Conservation (phyloP, 2,113 vertebrate genomes). For the Circaetus cinerascens region DNA sequence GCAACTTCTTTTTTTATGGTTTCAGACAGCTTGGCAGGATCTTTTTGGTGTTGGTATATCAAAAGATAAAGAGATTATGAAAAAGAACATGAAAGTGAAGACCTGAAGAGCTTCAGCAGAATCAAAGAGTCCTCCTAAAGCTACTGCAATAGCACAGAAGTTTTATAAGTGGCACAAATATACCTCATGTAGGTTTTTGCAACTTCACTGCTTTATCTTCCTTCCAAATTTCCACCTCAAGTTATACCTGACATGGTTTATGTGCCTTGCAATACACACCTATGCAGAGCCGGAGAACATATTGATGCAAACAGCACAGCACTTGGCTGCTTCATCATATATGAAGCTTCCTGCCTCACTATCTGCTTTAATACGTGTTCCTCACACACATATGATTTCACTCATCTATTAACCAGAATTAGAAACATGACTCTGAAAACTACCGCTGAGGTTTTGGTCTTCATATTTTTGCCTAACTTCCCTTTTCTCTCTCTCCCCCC, state of each 20-base stretch:
- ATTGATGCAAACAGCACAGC: rapidly evolving
- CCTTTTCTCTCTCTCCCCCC: too few relatives aligned
- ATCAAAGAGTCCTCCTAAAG: background rate
- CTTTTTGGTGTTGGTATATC: background rate
- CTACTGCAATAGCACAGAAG: background rate
- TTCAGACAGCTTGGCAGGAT: background rate
- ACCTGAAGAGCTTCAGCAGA: background rate
- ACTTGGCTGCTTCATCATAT: background rate
- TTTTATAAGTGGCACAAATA: background rate
- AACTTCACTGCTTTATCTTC: background rate
- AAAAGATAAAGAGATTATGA: background rate
- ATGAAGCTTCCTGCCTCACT: background rate
- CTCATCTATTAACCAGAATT: background rate
- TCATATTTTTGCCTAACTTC: background rate
- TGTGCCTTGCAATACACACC: background rate
- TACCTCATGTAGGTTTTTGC: background rate
- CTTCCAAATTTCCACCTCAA: background rate
- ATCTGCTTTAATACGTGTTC: too few relatives aligned
- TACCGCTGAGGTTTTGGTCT: background rate
- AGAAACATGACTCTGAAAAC: background rate
- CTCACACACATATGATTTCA: rapidly evolving
- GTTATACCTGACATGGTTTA: background rate
- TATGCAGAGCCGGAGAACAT: rapidly evolving
- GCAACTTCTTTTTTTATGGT: background rate
- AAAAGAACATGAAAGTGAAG: conserved; percentile 19